Percentiles rank a stretch among this genome's conserved stretches.
phyloP scores from a whole-genome alignment of 2,113 vertebrate genomes.

The Megalops atlanticus region DNA sequence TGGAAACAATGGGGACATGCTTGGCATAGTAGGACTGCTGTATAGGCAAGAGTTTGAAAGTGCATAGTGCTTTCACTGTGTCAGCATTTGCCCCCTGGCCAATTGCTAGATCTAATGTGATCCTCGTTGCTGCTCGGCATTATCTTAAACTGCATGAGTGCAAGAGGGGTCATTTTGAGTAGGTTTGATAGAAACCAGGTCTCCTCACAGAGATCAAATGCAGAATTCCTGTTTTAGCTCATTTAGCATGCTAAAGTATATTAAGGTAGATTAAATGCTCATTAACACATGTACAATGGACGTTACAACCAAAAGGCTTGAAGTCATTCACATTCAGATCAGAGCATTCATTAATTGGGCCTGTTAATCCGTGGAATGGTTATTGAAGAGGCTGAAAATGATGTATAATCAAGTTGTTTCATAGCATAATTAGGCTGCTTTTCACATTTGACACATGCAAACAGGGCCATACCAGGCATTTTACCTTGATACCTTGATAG shows the following conservation, averaged over 20 bases:
- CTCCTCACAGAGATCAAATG: neutral
- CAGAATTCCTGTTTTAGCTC: constrained; percentile 10
- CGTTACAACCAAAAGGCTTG: neutral
- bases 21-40: neutral
- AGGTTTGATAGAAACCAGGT: neutral
- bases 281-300: constrained; percentile 9
- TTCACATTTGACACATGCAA: constrained; percentile 4
- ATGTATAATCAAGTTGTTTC: too few species aligned
- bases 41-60: neutral
- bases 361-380: constrained; percentile 9
- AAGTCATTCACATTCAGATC: neutral
- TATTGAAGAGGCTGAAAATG: constrained; percentile 20
- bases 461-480: neutral
- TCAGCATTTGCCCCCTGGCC: neutral
- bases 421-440: neutral
- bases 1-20: neutral
- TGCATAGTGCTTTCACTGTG: neutral
- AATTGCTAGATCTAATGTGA: neutral
- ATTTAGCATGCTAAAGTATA: constrained; percentile 13
- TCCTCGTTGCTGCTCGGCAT: neutral
- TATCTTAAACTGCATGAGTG: neutral
- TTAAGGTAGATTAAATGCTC: constrained; percentile 13
- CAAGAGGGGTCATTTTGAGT: neutral
- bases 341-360: constrained; percentile 18
- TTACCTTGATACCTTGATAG: neutral